Percentiles rank a stretch among this genome's conserved stretches.
These are phyloP conservation scores for Crotalus tigris DNA, from an alignment of 2,113 vertebrate genomes.

Conservation along the genomic window DNA sequence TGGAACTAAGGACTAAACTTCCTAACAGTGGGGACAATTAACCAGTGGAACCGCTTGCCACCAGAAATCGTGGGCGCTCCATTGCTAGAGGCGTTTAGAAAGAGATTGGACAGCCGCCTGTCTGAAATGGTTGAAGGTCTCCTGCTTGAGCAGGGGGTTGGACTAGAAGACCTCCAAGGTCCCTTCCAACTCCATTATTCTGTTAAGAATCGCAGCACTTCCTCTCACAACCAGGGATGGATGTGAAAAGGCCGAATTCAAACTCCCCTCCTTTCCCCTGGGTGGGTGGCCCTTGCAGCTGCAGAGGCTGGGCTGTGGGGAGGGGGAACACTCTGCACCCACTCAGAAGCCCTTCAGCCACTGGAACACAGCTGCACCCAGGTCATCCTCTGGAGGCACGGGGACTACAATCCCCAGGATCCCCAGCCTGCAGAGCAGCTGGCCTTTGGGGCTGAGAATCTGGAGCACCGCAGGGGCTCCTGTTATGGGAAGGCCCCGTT, in stretches of 20 bases:
- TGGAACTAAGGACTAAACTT: no score
- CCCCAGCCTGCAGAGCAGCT: background rate
- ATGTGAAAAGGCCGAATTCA: background rate
- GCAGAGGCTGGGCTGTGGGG: background rate
- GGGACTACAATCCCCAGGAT: background rate
- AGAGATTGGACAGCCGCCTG: no score
- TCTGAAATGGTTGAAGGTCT: no score
- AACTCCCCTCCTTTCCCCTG: background rate
- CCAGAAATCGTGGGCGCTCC: no score
- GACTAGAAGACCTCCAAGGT: background rate
- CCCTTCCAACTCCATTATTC: background rate
- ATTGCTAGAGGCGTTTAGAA: no score
- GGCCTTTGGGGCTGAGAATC: background rate
- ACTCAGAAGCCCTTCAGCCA: background rate
- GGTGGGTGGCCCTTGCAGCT: background rate
- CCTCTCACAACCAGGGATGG: background rate
- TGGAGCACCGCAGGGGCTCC: background rate
- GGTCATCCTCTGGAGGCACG: background rate
- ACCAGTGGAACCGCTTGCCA: no score
- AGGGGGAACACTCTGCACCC: background rate
- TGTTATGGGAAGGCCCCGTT: background rate
- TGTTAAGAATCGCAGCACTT: background rate
- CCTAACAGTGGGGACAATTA: no score
- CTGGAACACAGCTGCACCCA: background rate
- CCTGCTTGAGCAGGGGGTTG: no score